phyloP scores from a whole-genome alignment of 1,140 invertebrate species.

The Drosophila neocordata region DNA sequence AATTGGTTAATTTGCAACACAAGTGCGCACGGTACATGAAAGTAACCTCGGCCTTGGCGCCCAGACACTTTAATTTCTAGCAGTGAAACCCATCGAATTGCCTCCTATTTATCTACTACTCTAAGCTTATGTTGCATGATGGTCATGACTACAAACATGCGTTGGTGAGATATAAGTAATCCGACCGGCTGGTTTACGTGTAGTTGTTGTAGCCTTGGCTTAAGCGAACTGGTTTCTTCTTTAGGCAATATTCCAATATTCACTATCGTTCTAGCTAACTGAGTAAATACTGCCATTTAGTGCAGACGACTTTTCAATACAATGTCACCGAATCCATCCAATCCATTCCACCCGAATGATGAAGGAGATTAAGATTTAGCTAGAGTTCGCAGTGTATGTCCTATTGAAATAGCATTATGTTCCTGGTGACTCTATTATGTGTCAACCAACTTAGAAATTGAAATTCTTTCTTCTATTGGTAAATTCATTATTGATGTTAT shows the following conservation, averaged over 20 bases:
- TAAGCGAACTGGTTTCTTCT: background rate
- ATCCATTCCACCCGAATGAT: background rate
- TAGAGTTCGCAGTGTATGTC: background rate
- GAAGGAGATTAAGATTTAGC: background rate
- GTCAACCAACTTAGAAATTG: background rate
- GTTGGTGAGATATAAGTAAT: background rate
- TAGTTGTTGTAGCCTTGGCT: background rate
- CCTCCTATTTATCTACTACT: background rate
- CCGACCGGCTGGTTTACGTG: too few relatives aligned
- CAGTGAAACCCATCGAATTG: constrained; percentile 15
- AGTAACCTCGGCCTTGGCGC: background rate
- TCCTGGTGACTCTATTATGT: background rate
- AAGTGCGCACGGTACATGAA: background rate
- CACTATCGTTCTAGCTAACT: background rate
- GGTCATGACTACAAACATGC: background rate
- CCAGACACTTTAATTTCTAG: constrained; percentile 31
- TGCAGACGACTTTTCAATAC: background rate
- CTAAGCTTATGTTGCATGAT: background rate
- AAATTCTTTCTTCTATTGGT: background rate
- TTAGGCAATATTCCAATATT: background rate
- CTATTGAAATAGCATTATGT: too few relatives aligned
- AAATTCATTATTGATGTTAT: background rate
- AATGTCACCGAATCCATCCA: background rate
- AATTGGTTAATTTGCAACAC: constrained; percentile 30
- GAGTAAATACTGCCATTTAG: too few relatives aligned